Conservation (phyloP, 2,888 invertebrate genomes). For the Tetragnatha montana region DNA sequence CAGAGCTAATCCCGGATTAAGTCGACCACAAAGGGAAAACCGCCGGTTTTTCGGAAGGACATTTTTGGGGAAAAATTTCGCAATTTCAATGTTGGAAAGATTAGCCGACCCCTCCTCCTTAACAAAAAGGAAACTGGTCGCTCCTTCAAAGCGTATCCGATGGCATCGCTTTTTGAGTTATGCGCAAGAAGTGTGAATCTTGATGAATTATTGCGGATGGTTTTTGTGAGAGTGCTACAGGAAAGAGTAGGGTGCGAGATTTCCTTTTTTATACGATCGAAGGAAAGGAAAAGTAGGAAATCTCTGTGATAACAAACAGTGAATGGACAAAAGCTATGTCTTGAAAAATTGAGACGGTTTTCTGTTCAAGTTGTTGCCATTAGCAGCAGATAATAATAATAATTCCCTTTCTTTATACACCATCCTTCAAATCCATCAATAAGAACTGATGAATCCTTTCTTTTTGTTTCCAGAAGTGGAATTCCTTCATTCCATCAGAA, state of each 20-base stretch:
- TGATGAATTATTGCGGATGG: background rate
- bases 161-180: background rate
- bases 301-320: background rate
- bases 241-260: background rate
- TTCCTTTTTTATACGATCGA: background rate
- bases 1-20: conserved; percentile 69
- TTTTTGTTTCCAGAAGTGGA: too few relatives aligned
- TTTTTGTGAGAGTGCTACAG: background rate
- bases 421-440: too few relatives aligned
- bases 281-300: background rate
- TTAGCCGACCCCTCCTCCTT: background rate
- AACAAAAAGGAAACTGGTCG: conserved; percentile 6
- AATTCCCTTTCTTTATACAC: too few relatives aligned
- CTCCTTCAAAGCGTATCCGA: background rate
- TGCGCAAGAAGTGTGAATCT: background rate
- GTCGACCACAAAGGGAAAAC: conserved; percentile 46
- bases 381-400: too few relatives aligned
- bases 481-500: too few relatives aligned
- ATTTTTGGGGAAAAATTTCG: conserved; percentile 40
- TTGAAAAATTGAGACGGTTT: too few relatives aligned
- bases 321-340: too few relatives aligned
- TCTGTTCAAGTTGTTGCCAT: too few relatives aligned
- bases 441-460: too few relatives aligned
- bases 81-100: conserved; percentile 32
- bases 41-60: conserved; percentile 49